These are phyloP conservation scores for Corythucha ciliata DNA, from an alignment of 2,888 invertebrate species.

Conservation along the genomic window DNA sequence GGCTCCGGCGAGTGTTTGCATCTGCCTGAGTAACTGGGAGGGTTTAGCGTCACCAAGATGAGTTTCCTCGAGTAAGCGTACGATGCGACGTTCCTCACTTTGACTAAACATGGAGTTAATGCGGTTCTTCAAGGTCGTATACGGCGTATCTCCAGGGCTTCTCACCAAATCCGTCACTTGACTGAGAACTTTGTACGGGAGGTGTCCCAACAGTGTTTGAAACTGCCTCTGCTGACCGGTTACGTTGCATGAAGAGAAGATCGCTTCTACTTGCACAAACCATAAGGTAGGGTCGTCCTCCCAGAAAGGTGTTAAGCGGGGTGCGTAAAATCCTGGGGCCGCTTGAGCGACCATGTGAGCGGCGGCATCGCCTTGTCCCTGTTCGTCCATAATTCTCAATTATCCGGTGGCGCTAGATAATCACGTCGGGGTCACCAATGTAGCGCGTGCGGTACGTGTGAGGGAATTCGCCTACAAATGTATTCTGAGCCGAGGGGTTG, in stretches of 20 bases:
- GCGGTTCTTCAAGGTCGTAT: conserved; percentile 6
- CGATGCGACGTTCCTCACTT: not conserved
- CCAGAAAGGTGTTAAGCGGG: too few relatives aligned
- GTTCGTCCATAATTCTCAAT: too few relatives aligned
- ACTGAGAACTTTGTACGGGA: not conserved
- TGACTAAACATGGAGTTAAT: not conserved
- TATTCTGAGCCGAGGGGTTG: too few relatives aligned
- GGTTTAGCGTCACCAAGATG: conserved; percentile 13
- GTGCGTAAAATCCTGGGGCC: too few relatives aligned
- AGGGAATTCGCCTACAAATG: too few relatives aligned
- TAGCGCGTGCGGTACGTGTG: too few relatives aligned
- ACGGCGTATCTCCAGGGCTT: not conserved
- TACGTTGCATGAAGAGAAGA: not conserved
- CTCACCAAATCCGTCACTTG: conserved; percentile 4
- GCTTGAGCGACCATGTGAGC: too few relatives aligned
- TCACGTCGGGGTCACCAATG: too few relatives aligned
- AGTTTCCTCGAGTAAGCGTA: not conserved
- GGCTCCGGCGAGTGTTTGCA: conserved; percentile 9
- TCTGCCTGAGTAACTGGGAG: conserved; percentile 10
- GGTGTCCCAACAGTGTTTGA: not conserved
- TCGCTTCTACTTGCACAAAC: conserved; percentile 8
- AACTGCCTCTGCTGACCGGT: not conserved
- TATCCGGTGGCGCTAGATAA: too few relatives aligned
- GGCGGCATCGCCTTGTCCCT: too few relatives aligned
- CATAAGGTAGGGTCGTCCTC: too few relatives aligned